Evolutionary conservation across 1,140 invertebrate genomes (phyloP).

Genomic region (Micrasema minimum): DNA sequence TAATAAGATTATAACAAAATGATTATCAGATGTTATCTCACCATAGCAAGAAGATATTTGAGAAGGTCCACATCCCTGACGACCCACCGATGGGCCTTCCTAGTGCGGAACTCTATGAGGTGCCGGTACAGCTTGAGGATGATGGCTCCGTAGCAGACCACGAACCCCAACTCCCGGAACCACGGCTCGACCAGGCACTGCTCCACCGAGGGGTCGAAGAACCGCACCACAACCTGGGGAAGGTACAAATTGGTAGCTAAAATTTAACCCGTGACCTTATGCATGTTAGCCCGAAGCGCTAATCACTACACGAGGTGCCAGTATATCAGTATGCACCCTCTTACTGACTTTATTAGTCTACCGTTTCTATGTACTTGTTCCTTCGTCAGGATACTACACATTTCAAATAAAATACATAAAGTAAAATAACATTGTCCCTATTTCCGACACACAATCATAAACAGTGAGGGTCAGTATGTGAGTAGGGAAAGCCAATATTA

Average conservation of each 20-base stretch:
- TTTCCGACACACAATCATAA: no score
- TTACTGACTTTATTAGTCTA: no score
- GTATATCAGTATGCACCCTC: no score
- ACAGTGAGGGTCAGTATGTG: no score
- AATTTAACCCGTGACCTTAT: not conserved
- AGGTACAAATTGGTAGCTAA: conserved; percentile 30
- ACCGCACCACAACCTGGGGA: conserved; percentile 82
- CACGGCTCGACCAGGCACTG: conserved; percentile 87
- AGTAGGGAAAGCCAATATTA: no score
- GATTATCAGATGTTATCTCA: conserved; percentile 13
- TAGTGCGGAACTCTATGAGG: conserved; percentile 81
- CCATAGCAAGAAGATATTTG: conserved; percentile 52
- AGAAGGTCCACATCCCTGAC: conserved; percentile 86
- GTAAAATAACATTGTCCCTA: no score
- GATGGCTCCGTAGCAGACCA: conserved; percentile 90
- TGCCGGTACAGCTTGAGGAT: conserved; percentile 90
- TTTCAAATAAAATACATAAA: no score
- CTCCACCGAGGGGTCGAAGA: conserved; percentile 78
- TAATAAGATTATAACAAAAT: no score
- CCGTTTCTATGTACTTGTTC: no score
- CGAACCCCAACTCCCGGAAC: conserved; percentile 90
- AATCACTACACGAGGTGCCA: no score
- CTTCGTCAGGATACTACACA: no score
- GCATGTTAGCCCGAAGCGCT: no score
- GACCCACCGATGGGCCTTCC: conserved; percentile 90